Evolutionary conservation across 2,888 invertebrate genomes (phyloP).

Genomic region (Nymphalis c-album): DNA sequence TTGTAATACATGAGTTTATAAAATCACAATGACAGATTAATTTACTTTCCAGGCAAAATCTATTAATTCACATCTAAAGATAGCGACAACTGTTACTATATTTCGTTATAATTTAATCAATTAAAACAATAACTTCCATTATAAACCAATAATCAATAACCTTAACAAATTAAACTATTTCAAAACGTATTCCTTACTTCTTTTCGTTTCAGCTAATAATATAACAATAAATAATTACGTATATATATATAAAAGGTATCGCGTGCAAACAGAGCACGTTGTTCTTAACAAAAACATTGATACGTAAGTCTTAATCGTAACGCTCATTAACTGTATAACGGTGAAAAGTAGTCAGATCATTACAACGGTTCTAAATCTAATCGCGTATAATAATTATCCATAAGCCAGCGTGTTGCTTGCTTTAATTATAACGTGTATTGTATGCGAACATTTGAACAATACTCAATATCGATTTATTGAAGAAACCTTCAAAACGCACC

Average conservation of each 20-base stretch:
- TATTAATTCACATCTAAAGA: no score
- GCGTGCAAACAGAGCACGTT: constrained; percentile 17
- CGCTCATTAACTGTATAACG: constrained; percentile 44
- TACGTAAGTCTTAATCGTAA: constrained; percentile 45
- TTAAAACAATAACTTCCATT: not conserved
- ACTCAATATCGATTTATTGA: constrained; percentile 4
- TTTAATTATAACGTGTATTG: constrained; percentile 14
- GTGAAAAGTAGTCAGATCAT: constrained; percentile 29
- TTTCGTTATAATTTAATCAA: no score
- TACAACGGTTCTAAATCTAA: constrained; percentile 31
- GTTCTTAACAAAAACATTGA: constrained; percentile 34
- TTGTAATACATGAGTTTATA: no score
- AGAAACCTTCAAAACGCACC: constrained; percentile 8
- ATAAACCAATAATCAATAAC: not conserved
- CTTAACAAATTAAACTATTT: not conserved
- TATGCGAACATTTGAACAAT: constrained; percentile 23
- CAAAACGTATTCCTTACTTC: not conserved
- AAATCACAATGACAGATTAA: no score
- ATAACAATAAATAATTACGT: constrained; percentile 16
- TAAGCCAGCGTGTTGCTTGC: constrained; percentile 7
- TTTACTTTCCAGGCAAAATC: no score
- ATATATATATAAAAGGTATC: constrained; percentile 11
- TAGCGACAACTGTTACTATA: no score
- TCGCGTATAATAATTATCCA: constrained; percentile 21
- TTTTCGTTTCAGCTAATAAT: constrained; percentile 3